These are phyloP conservation scores for Chydorus sphaericus DNA, from an alignment of 2,888 invertebrate species.

Conservation along the genomic window DNA sequence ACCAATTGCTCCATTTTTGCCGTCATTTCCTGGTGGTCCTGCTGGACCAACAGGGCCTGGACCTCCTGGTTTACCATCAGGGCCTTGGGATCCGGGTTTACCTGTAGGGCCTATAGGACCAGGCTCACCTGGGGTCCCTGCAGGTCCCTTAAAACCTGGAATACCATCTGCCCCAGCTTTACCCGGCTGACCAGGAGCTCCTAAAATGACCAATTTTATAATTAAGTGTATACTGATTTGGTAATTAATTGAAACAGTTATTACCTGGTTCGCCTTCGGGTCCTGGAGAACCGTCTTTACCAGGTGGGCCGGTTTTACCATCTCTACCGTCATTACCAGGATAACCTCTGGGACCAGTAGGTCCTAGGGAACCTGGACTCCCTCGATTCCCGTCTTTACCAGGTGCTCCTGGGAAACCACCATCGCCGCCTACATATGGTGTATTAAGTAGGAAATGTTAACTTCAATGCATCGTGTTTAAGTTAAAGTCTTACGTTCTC, in stretches of 20 bases:
- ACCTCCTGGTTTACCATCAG: not conserved
- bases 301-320: not conserved
- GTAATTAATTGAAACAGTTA: not conserved
- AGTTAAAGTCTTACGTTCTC: too few species aligned
- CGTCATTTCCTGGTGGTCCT: not conserved
- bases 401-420: not conserved
- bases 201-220: constrained; percentile 29
- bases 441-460: too few species aligned
- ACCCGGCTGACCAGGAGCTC: constrained; percentile 54
- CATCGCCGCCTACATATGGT: not conserved
- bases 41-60: not conserved
- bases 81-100: not conserved
- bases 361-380: not conserved
- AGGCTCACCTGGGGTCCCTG: constrained; percentile 49
- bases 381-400: not conserved
- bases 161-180: constrained; percentile 57
- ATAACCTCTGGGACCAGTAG: not conserved
- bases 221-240: too few species aligned
- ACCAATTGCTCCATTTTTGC: too few species aligned
- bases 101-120: constrained; percentile 47
- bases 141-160: constrained; percentile 47
- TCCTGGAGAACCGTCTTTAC: not conserved
- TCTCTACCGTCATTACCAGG: not conserved
- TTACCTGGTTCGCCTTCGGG: not conserved
- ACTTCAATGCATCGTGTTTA: too few species aligned